Base-by-base conservation (phyloP, 2,888 invertebrate genomes). In the Mesorhabditis belari region DNA sequence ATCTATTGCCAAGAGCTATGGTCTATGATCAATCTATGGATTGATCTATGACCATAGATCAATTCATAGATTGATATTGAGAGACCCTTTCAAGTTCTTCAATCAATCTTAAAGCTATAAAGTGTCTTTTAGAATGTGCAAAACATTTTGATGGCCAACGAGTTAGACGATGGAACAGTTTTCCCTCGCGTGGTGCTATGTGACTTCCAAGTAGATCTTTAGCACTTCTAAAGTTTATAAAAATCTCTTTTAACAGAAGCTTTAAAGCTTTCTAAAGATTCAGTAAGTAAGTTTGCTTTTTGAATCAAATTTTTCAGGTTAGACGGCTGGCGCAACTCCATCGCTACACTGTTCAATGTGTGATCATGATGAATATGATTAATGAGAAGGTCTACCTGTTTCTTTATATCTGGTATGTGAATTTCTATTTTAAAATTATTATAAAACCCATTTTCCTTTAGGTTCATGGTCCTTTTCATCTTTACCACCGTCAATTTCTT, bases 141-240 rank as follows among this genome's bases (percentile, higher is more conserved):
- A 29, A 68, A 74, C 50, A 56, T 77, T 21, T 17, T 67, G 19
- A 35, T 55, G 19, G 74, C 75, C 9, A 57, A 67, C 6, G 73
- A 74, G 56, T 82, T 82, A 82, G 77, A 79, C 74, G 81, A 81
- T 53, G 80, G 81, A n/a, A 78, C 79, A 5, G 72, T 81, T 28
- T 83, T 83, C 59, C 83, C 83, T 53, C 68, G 83, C 25, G 82
- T 83, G 60, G 83, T 83, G 55, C 69, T 83, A 68, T 83, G 83
- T 60, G 76, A 76, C 58, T 77, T 77, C 64, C 53, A 53, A 54
- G 74, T 74, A 50, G 17, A n/a, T n/a, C n/a, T n/a, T n/a, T n/a
- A n/a, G n/a, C n/a, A n/a, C n/a, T n/a, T n/a, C n/a, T n/a, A n/a
- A n/a, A n/a, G 25, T 25, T 59, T 28, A 59, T 17, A 23, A 9